A percentile compares a stretch with the other conserved stretches of the same genome.
These are phyloP conservation scores for Drosophila stalkeri DNA, from an alignment of 2,888 invertebrate species.

Conservation along the genomic window DNA sequence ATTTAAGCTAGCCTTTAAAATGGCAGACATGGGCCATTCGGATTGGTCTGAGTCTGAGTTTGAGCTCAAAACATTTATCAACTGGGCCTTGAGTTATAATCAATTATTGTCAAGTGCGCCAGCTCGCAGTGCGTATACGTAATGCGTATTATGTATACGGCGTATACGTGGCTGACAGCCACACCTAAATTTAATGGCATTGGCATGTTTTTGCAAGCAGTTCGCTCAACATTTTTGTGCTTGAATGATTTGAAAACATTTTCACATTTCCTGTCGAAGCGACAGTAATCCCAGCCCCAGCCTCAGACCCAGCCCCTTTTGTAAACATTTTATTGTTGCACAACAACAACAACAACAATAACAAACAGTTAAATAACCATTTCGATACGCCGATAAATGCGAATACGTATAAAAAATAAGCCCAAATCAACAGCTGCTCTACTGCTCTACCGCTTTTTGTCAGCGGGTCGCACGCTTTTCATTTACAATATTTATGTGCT, in stretches of 20 bases:
- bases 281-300: constrained; percentile 7
- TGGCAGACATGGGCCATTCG: constrained; percentile 3
- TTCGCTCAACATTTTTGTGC: constrained; percentile 37
- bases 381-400: constrained; percentile 21
- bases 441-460: constrained; percentile 29
- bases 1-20: constrained; percentile 19
- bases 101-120: constrained; percentile 2
- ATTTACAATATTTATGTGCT: constrained; percentile 42
- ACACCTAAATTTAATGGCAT: constrained; percentile 36
- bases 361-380: constrained; percentile 50
- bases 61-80: background rate
- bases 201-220: constrained; percentile 13
- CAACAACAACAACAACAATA: constrained; percentile 26
- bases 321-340: constrained; percentile 15
- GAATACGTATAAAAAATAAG: constrained; percentile 11
- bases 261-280: constrained; percentile 58
- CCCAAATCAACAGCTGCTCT: constrained; percentile 35
- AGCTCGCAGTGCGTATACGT: constrained; percentile 40
- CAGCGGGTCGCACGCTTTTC: constrained; percentile 44
- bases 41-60: background rate
- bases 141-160: constrained; percentile 14
- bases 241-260: constrained; percentile 63
- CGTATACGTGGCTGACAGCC: constrained; percentile 11
- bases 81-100: background rate
- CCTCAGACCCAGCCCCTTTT: background rate